A percentile compares a stretch with the other conserved stretches of the same genome.
Conservation (phyloP, 2,113 vertebrate genomes). For the Lycaon pictus region DNA sequence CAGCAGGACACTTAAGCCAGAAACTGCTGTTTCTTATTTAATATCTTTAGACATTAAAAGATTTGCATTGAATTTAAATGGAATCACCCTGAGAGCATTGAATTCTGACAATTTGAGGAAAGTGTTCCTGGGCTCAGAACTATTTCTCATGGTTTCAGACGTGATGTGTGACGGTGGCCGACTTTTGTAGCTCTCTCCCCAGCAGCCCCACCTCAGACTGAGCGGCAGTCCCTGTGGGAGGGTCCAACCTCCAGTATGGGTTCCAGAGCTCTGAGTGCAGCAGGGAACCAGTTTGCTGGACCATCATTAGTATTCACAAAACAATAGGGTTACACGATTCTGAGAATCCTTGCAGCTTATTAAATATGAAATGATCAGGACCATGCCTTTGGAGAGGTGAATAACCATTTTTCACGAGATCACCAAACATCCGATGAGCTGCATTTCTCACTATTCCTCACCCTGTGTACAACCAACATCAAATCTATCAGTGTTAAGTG, state of each 20-base stretch:
- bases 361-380: background rate
- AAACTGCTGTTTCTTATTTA: background rate
- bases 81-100: background rate
- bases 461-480: background rate
- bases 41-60: background rate
- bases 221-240: rapidly evolving
- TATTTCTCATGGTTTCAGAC: background rate
- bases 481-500: background rate
- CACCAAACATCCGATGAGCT: background rate
- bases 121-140: background rate
- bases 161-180: background rate
- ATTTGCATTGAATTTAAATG: background rate
- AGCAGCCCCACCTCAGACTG: background rate
- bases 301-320: background rate
- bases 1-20: background rate
- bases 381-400: background rate
- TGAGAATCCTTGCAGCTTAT: background rate
- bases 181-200: background rate
- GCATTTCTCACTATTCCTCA: background rate
- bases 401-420: rapidly evolving
- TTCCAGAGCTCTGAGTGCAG: background rate
- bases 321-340: background rate
- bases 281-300: background rate
- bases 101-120: background rate
- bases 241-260: no score